These are phyloP conservation scores for Aricia agestis DNA, from an alignment of 1,140 invertebrate species.

Conservation along the genomic window DNA sequence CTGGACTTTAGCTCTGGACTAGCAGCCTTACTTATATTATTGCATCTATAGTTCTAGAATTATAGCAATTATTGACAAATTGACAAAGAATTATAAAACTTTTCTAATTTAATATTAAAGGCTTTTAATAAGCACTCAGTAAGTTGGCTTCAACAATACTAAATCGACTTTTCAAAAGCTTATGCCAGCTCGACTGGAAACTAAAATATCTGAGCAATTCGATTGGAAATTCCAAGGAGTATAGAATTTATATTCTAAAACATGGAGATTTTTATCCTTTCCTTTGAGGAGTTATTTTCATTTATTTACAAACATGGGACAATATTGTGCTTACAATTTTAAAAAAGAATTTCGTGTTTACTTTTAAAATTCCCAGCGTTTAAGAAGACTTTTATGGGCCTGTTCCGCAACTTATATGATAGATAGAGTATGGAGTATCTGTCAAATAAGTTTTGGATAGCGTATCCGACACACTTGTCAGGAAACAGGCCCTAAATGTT, in stretches of 20 bases:
- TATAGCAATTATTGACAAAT: too few relatives aligned
- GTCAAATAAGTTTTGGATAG: too few relatives aligned
- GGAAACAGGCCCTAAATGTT: too few relatives aligned
- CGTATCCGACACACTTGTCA: too few relatives aligned
- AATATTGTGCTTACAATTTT: neutral
- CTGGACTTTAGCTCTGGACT: too few relatives aligned
- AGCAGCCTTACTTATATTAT: too few relatives aligned
- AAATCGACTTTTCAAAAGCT: constrained; percentile 6
- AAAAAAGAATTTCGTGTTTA: too few relatives aligned
- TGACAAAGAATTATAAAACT: neutral
- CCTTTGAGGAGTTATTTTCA: neutral
- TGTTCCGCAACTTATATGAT: too few relatives aligned
- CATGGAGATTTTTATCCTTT: neutral
- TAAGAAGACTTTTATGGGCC: too few relatives aligned
- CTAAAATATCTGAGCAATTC: constrained; percentile 5
- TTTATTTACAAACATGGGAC: neutral
- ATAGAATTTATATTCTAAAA: neutral
- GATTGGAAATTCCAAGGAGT: neutral
- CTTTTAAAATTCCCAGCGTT: too few relatives aligned
- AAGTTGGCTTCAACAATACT: neutral
- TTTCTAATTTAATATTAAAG: neutral
- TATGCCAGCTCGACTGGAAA: neutral
- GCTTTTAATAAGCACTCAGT: neutral
- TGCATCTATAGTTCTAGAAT: too few relatives aligned
- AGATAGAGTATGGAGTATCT: too few relatives aligned